Evolutionary conservation across 2,797 vertebrate genomes (phyloP), one percentile per base, ranked within the genome.

Genomic region (Syncerus caffer): DNA sequence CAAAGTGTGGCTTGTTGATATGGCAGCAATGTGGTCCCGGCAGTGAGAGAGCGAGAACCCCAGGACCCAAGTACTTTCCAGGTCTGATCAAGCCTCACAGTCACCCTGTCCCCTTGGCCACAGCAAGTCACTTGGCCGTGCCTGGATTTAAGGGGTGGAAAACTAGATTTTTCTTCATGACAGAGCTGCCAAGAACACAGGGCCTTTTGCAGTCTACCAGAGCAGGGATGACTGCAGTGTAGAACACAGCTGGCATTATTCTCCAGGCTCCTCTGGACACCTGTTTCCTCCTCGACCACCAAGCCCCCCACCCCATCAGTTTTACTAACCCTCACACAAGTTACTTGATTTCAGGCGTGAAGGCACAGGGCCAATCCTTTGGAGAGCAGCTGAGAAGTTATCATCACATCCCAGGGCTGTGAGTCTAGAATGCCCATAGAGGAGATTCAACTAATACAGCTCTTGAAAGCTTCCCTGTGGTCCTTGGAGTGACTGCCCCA

Each of bases 71-170:
- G 45, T 14, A 13, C n/a, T 5, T 45, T 21, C 21, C 57, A 4
- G 0, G 8, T 27, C 57, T 83, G 6, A 0, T 13, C 17, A 15
- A 2, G 6, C 21, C 29, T 17, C 79, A 6, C 11, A 0, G 15
- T 78, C 7, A 16, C 21, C 3, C 31, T 1, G 1, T 55, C 38
- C 9, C 19, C 10, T 2, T 1, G 3, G 34, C 71, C 90, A 79
- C 47, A 51, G 42, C 19, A 15, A 31, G 16, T 42, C 51, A 29
- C 16, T 1, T 15, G 64, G 34, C 21, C 16, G 29, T 53, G 34
- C 51, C 55, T 47, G 47, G 50, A n/a, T 47, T n/a, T 23, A 29
- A 93, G 74, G 27, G 51, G 17, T 42, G 9, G 64, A 57, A 62
- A 45, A 23, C n/a, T 3, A 21, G 57, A 31, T 42, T 25, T 45